A percentile compares a stretch with the other conserved stretches of the same genome.
These are phyloP conservation scores for Charaxes varanes DNA, from an alignment of 1,140 invertebrate genomes.

Conservation along the genomic window DNA sequence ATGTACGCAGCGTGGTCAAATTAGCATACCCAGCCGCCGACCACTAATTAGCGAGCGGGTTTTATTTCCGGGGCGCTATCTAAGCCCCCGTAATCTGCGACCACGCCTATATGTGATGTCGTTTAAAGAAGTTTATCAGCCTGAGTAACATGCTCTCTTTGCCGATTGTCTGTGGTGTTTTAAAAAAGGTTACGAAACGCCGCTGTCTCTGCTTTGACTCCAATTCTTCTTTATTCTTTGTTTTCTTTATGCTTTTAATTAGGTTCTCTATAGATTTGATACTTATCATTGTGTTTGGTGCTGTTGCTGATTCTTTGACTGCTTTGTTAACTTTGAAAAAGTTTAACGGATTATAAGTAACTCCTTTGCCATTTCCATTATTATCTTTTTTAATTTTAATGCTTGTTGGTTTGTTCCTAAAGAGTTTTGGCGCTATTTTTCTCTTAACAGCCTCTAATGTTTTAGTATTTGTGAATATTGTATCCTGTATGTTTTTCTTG, in stretches of 20 bases:
- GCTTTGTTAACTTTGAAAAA: too few species aligned
- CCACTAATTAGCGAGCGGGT: conserved; percentile 26
- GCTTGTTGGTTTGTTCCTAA: too few species aligned
- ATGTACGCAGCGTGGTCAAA: conserved; percentile 23
- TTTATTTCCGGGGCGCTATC: conserved; percentile 29
- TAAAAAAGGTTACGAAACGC: conserved; percentile 32
- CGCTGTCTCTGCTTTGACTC: conserved; percentile 23
- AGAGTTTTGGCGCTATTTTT: too few species aligned
- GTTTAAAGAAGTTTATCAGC: conserved; percentile 34
- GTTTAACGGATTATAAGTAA: too few species aligned
- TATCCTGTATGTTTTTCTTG: too few species aligned
- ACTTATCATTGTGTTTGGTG: not conserved
- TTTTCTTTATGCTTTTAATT: conserved; percentile 1
- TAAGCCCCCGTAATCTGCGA: conserved; percentile 28
- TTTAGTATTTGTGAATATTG: too few species aligned
- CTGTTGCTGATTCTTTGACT: too few species aligned
- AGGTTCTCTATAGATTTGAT: not conserved
- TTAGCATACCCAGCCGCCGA: conserved; percentile 24
- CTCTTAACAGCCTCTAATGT: too few species aligned
- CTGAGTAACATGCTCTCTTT: conserved; percentile 32
- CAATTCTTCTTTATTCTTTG: conserved; percentile 1
- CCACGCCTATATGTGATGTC: conserved; percentile 26
- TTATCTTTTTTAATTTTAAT: too few species aligned
- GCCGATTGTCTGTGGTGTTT: conserved; percentile 17
- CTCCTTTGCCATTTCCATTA: too few species aligned